These are phyloP conservation scores for Dasysyrphus albostriatus DNA, from an alignment of 2,888 invertebrate species.

Conservation along the genomic window DNA sequence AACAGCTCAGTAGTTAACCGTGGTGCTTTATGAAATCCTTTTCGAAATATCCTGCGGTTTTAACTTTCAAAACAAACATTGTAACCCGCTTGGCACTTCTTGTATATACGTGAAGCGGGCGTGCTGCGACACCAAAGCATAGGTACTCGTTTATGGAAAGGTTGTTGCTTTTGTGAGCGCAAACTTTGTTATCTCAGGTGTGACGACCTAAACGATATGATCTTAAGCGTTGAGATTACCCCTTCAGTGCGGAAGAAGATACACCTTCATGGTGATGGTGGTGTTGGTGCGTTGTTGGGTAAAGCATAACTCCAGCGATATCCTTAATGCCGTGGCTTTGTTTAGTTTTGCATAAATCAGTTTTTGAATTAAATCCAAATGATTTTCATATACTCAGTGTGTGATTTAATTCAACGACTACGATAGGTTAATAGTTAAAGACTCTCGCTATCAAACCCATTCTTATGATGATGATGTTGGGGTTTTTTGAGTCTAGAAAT, in stretches of 20 bases:
- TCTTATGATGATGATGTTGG: background rate
- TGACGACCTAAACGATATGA: conserved; percentile 32
- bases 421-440: background rate
- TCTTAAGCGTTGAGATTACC: conserved; percentile 36
- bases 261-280: background rate
- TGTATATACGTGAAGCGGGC: too few species aligned
- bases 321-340: conserved; percentile 43
- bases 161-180: conserved; percentile 58
- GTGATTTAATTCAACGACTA: conserved; percentile 34
- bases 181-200: conserved; percentile 48
- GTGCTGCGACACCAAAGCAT: conserved; percentile 30
- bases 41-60: conserved; percentile 71
- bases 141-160: background rate
- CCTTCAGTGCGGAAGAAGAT: conserved; percentile 15
- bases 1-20: conserved; percentile 47
- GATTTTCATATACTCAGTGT: conserved; percentile 32
- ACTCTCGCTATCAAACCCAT: background rate
- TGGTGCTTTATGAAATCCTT: conserved; percentile 68
- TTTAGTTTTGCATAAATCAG: conserved; percentile 58
- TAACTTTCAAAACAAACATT: conserved; percentile 68
- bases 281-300: conserved; percentile 16
- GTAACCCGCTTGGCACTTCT: too few species aligned
- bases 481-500: background rate
- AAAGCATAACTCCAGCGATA: conserved; percentile 26
- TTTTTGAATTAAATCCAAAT: conserved; percentile 40